phyloP scores from a whole-genome alignment of 2,113 vertebrate species.

The Anser cygnoides region DNA sequence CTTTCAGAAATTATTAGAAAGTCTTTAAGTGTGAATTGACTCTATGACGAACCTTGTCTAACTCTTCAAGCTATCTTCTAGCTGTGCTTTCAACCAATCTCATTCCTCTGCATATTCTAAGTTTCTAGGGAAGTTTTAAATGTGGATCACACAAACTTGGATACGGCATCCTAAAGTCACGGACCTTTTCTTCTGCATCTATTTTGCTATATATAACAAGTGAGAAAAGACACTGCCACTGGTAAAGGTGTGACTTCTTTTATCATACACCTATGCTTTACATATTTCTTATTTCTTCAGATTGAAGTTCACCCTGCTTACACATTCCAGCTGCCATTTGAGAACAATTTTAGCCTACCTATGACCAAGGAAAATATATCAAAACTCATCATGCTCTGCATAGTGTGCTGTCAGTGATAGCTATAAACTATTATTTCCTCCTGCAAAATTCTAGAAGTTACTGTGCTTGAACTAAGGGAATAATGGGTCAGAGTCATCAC shows the following conservation, averaged over 20 bases:
- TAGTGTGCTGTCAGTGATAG: too few relatives aligned
- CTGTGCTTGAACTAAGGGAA: background rate
- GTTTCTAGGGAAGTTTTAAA: background rate
- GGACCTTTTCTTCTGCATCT: background rate
- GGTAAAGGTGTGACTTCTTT: background rate
- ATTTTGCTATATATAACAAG: background rate
- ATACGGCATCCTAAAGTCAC: background rate
- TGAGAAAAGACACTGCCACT: background rate
- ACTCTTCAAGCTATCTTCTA: background rate
- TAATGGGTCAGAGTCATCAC: background rate
- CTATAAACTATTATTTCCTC: background rate
- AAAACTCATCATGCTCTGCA: background rate
- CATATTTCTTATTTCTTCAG: accelerated
- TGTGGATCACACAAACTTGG: background rate
- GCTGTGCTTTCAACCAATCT: background rate
- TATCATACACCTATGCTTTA: background rate
- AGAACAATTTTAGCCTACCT: background rate
- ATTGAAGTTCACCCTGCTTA: too few relatives aligned
- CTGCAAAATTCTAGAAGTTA: background rate
- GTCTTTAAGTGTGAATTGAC: background rate
- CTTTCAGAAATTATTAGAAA: background rate
- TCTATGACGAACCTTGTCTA: background rate
- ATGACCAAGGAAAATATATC: background rate
- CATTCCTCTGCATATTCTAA: background rate
- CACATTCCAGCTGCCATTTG: background rate